Evolutionary conservation across 2,113 vertebrate genomes (phyloP).

Genomic region (Lophius piscatorius): DNA sequence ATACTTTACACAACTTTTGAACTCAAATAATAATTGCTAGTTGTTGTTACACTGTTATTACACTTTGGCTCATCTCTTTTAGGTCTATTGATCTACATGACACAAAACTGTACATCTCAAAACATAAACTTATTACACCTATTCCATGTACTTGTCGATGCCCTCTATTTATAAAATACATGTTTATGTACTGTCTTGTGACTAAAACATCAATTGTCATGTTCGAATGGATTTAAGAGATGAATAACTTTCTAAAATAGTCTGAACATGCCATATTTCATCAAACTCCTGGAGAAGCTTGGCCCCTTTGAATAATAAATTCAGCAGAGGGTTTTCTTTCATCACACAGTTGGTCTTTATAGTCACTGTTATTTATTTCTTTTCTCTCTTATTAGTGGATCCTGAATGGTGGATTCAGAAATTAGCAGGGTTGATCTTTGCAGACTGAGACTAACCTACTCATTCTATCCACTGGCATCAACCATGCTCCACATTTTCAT

Average conservation of each 20-base stretch:
- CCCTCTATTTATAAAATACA: constrained; percentile 32
- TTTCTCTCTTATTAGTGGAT: constrained; percentile 20
- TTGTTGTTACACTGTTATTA: constrained; percentile 5
- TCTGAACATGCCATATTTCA: constrained; percentile 23
- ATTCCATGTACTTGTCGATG: constrained; percentile 28
- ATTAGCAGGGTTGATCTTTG: constrained; percentile 27
- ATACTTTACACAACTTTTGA: not conserved
- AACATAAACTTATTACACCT: constrained; percentile 40
- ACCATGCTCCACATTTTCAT: not conserved
- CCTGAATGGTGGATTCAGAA: not conserved
- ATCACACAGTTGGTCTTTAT: constrained; percentile 28
- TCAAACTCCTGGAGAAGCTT: constrained; percentile 44
- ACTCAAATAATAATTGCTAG: not conserved
- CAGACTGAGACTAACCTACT: constrained; percentile 22
- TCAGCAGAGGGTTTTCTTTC: constrained; percentile 29
- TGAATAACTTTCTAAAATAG: constrained; percentile 36
- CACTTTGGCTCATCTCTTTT: constrained; percentile 23
- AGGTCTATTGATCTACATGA: constrained; percentile 3
- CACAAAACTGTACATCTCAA: constrained; percentile 23
- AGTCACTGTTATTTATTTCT: constrained; percentile 21
- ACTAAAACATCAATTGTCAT: constrained; percentile 12
- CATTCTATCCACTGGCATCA: constrained; percentile 3
- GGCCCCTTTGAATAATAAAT: constrained; percentile 30
- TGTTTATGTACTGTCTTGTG: constrained; percentile 19
- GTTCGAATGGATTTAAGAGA: constrained; percentile 38